Evolutionary conservation across 2,888 invertebrate genomes (phyloP), one percentile per base, ranked within the genome.

Genomic region (Pachydiplax longipennis): DNA sequence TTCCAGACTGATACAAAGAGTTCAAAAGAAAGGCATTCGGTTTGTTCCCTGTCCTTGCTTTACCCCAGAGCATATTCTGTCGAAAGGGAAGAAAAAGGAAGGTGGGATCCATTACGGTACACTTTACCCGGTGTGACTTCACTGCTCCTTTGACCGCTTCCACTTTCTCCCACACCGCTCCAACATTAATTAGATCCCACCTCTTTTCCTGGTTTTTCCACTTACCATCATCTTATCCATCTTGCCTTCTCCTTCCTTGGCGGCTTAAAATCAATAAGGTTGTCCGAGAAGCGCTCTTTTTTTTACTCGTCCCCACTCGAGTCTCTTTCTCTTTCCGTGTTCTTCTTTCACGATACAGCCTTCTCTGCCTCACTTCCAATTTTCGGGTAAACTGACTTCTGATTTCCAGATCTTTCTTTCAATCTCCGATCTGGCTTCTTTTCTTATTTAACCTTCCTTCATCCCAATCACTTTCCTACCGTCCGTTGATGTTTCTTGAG

Each of bases 241-340:
- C 87, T 31, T n/a, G n/a, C 37, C 8, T 31, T 48, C 35, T 13
- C 31, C 61, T 0, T 13, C 31, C 61, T 0, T 65, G 37, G 37
- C 37, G 65, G 58, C 61, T 87, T 65, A 87, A 87, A 87, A 87
- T 87, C 87, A 87, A 87, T 87, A 87, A 87, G 61, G 35, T n/a
- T 87, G 87, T 61, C 31, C 87, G n/a, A 53, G 83, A 61, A 37
- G 61, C 61, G 37, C 25, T 40, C 81, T 0, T 1, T 53, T 53
- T 53, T 53, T 53, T 13, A 10, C 48, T 48, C 53, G 53, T 18
- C 53, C 18, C 53, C 53, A 53, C 53, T 53, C 18, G 18, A 53
- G 53, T 53, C 53, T 53, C 53, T 18, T 53, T 53, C 53, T 18
- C 53, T 15, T n/a, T n/a, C n/a, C n/a, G n/a, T 53, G 18, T 53